Evolutionary conservation across 1,140 invertebrate genomes (phyloP).

Genomic region (Hylyphantes graminicola): DNA sequence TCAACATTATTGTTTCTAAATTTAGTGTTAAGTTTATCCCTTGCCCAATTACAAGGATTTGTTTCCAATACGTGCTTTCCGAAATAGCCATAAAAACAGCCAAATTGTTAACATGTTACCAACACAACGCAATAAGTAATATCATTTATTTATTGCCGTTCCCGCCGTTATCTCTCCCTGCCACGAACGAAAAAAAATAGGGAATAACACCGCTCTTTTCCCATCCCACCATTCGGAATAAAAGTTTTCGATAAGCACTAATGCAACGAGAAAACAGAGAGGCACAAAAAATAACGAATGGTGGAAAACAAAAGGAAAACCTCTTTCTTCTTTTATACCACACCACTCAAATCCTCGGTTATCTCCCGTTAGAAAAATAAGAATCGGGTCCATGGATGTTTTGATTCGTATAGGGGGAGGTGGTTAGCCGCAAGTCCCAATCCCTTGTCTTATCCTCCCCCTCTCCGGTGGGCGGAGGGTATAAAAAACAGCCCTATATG

Average conservation of each 20-base stretch:
- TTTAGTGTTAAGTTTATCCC: no score
- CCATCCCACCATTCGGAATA: neutral
- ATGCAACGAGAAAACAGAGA: neutral
- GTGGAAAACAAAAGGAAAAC: neutral
- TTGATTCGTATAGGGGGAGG: neutral
- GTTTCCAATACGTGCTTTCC: no score
- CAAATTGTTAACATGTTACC: neutral
- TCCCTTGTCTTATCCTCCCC: neutral
- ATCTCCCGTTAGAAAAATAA: constrained; percentile 4
- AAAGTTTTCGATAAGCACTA: constrained; percentile 9
- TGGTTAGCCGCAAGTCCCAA: constrained; percentile 4
- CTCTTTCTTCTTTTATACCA: neutral
- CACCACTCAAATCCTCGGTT: neutral
- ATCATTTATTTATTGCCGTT: neutral
- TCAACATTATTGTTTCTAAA: no score
- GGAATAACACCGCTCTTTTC: neutral
- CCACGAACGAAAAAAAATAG: no score
- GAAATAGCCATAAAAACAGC: neutral
- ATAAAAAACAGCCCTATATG: neutral
- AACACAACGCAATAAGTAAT: neutral
- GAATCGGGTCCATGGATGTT: neutral
- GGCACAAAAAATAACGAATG: neutral
- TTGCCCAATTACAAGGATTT: no score
- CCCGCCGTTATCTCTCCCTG: neutral
- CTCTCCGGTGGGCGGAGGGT: neutral